These are phyloP conservation scores for Graphium colonna DNA, from an alignment of 2,888 invertebrate species.

Conservation along the genomic window DNA sequence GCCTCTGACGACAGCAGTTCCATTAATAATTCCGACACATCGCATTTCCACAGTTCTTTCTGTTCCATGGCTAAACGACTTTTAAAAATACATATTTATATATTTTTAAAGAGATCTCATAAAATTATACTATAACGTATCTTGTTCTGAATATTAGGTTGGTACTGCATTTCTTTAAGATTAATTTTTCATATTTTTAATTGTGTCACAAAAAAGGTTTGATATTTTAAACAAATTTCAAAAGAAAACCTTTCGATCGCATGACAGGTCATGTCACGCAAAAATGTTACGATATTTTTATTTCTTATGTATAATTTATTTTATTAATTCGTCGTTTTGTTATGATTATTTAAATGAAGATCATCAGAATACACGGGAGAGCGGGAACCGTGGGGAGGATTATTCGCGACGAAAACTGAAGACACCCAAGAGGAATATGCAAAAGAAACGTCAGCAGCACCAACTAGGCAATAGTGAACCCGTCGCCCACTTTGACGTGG, in stretches of 20 bases:
- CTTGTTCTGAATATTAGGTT: no score
- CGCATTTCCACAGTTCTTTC: no score
- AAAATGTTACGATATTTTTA: conserved; percentile 30
- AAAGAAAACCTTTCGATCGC: background rate
- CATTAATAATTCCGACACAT: no score
- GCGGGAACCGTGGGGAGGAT: background rate
- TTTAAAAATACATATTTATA: no score
- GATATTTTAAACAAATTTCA: no score
- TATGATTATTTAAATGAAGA: conserved; percentile 28
- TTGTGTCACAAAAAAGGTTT: no score
- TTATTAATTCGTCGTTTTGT: conserved; percentile 28
- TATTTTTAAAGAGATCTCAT: no score
- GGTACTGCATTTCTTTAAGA: no score
- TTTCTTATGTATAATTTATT: conserved; percentile 32
- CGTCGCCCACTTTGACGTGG: conserved; percentile 45
- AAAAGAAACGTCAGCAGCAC: conserved; percentile 21
- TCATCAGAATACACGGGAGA: conserved; percentile 7
- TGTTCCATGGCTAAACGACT: no score
- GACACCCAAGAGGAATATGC: background rate
- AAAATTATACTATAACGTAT: no score
- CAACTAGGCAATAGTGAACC: conserved; percentile 31
- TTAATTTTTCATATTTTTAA: no score
- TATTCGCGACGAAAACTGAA: background rate
- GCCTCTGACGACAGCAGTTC: no score
- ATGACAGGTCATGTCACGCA: conserved; percentile 29